These are phyloP conservation scores for Etheostoma cragini DNA, from an alignment of 2,113 vertebrate species.

Conservation along the genomic window DNA sequence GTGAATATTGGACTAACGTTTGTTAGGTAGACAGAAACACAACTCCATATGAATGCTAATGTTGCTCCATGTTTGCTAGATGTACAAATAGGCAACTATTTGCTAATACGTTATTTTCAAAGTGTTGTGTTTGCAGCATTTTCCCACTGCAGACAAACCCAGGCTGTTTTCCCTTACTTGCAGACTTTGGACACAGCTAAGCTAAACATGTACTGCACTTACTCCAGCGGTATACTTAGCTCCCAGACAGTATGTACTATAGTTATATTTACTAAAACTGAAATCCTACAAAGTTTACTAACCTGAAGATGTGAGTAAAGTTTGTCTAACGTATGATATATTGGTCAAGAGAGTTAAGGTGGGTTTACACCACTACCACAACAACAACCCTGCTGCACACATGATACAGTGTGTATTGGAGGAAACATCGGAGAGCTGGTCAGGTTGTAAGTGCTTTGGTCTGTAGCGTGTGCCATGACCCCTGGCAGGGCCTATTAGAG, in stretches of 20 bases:
- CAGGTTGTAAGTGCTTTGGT: conserved; percentile 67
- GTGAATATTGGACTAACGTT: neutral
- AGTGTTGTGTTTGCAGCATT: neutral
- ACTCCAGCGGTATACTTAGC: neutral
- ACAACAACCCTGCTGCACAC: neutral
- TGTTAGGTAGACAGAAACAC: neutral
- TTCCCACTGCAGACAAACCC: neutral
- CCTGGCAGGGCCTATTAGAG: conserved; percentile 75
- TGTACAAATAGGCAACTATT: neutral
- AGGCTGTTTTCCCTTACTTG: neutral
- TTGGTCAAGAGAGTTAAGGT: conserved; percentile 3
- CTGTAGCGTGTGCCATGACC: conserved; percentile 68
- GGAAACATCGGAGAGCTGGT: conserved; percentile 52
- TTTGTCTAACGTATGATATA: neutral
- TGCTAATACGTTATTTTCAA: neutral
- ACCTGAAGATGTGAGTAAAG: conserved; percentile 4
- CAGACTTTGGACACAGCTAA: neutral
- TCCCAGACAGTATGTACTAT: too few relatives aligned
- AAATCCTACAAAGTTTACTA: neutral
- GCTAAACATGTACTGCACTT: neutral
- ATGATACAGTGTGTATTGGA: conserved; percentile 28
- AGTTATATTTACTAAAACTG: neutral
- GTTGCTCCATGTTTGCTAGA: neutral
- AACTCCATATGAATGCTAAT: neutral
- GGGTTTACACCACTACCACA: neutral